These are phyloP conservation scores for Mormoops blainvillei DNA, from an alignment of 2,113 vertebrate genomes.

Conservation along the genomic window DNA sequence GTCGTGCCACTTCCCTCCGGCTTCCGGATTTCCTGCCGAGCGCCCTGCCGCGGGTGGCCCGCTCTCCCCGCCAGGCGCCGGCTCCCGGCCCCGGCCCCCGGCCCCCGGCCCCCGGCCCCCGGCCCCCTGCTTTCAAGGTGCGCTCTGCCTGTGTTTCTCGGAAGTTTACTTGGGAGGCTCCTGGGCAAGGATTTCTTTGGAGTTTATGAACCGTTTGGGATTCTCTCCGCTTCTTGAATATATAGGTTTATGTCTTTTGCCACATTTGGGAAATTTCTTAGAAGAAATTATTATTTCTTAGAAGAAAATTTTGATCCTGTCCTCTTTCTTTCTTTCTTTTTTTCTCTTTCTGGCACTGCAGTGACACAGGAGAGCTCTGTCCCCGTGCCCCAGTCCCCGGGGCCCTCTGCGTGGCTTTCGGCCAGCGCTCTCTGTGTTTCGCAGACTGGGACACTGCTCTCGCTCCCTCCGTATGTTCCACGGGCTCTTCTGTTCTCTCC, in stretches of 20 bases:
- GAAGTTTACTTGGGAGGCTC: background rate
- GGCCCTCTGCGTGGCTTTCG: background rate
- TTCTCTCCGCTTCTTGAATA: background rate
- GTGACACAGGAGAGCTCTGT: background rate
- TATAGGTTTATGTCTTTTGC: background rate
- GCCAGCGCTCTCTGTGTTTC: background rate
- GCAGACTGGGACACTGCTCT: background rate
- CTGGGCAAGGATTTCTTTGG: background rate
- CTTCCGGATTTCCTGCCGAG: background rate
- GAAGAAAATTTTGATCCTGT: background rate
- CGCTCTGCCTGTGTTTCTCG: background rate
- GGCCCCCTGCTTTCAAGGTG: background rate
- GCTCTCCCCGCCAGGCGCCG: no score
- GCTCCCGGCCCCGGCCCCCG: no score
- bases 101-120: no score
- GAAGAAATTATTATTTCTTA: background rate
- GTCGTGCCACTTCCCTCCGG: background rate
- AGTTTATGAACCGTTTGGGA: background rate
- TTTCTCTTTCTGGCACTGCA: background rate
- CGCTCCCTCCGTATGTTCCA: background rate
- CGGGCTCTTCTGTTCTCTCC: background rate
- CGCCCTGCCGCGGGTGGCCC: background rate
- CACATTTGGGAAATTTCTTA: background rate
- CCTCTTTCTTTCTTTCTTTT: background rate
- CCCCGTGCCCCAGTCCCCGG: background rate